Evolutionary conservation across 2,888 invertebrate genomes (phyloP), one percentile per base, ranked within the genome.

Genomic region (Erannis defoliaria): DNA sequence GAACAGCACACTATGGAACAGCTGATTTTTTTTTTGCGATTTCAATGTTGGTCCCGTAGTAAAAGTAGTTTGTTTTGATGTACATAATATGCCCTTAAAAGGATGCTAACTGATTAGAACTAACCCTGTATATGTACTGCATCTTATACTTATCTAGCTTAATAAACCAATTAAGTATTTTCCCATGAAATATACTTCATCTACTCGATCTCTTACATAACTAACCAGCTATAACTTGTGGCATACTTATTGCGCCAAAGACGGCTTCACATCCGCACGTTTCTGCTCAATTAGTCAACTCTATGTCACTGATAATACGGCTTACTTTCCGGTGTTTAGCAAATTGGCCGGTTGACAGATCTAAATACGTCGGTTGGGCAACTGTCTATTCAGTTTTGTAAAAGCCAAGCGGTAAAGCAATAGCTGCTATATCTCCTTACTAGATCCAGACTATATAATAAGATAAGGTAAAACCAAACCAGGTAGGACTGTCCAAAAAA

Each of bases 191-290:
- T 16, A 10, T n/a, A 55, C 56, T 45, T 42, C 19, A 56, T 35
- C 46, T 12, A 53, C 56, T 49, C 10, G 21, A 40, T 31, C 37
- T 38, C 31, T 63, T 63, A 63, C 45, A 55, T 58, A 63, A 63
- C 55, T 9, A 51, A 62, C 62, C 62, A 50, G 62, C 38, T 26
- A 14, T 37, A 26, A 35, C 31, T 33, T 18, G 43, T 60, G 54
- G 43, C 29, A 49, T 57, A n/a, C n/a, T n/a, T n/a, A 55, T 57
- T 62, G 58, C 63, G 57, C 56, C 53, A 58, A 62, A 54, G 42
- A 42, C 54, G 21, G 18, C 53, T 42, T 48, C 46, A 19, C 60
- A 60, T 50, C 50, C 21, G 43, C 21, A 21, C 37, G 19, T 37
- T 42, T 16, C 19, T 14, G 14, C n/a, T 38, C n/a, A 54, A 40